phyloP scores from a whole-genome alignment of 2,797 vertebrate genomes.

The Hozukius guyotensis region DNA sequence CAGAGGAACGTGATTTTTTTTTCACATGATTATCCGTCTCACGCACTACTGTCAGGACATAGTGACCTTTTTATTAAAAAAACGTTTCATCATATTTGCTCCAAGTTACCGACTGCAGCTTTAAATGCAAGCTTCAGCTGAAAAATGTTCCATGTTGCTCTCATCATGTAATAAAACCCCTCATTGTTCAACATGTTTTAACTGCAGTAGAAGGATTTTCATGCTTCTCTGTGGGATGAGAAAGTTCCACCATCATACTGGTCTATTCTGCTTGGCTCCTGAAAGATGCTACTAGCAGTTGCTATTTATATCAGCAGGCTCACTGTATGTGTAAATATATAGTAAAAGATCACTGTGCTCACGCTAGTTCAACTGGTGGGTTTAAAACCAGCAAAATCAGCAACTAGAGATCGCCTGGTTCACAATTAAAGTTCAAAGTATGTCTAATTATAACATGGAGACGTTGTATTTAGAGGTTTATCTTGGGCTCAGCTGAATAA shows the following conservation, averaged over 20 bases:
- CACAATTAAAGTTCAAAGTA: neutral
- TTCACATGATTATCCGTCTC: too few relatives aligned
- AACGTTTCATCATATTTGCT: too few relatives aligned
- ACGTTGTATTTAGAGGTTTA: neutral
- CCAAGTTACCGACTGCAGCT: neutral
- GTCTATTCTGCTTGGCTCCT: neutral
- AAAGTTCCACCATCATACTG: neutral
- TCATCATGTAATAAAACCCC: neutral
- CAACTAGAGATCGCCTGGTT: neutral
- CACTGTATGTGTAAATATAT: neutral
- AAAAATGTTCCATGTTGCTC: neutral
- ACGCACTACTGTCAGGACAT: too few relatives aligned
- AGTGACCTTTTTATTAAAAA: too few relatives aligned
- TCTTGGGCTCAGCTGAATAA: neutral
- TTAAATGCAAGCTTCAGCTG: neutral
- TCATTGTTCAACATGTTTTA: neutral
- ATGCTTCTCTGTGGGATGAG: neutral
- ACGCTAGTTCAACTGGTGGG: neutral
- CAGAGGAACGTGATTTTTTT: too few relatives aligned
- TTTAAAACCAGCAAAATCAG: neutral
- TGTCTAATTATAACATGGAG: neutral
- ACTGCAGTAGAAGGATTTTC: neutral
- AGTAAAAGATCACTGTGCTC: neutral
- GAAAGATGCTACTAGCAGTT: constrained; percentile 1
- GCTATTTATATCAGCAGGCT: constrained; percentile 12